Evolutionary conservation across 2,888 invertebrate genomes (phyloP), one percentile per base, ranked within the genome.

Genomic region (Notocelia uddmanniana): DNA sequence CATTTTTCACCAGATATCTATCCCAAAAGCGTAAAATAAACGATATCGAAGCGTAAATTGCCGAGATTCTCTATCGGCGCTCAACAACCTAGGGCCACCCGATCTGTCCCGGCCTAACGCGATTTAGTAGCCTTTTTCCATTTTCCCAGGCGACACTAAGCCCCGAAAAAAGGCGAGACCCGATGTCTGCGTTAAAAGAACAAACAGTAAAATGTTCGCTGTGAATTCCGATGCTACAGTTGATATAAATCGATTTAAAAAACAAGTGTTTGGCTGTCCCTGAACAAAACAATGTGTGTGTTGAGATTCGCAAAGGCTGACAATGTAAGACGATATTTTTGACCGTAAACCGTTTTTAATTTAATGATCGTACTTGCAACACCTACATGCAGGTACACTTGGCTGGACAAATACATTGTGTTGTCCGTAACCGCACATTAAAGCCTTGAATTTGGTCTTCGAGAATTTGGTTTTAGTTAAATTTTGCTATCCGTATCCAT

Each of bases 61-160:
- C 34, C 63, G 31, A 52, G 63, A 52, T 52, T 52, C 52, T 31
- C 50, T 63, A 63, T 63, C 63, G 34, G 34, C 52, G 21, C 63
- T 26, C 63, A 63, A 63, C 21, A 63, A 63, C 63, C 63, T 63
- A 63, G 63, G 63, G 34, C 52, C 63, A 11, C 31, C 57, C 19
- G 48, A 63, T 63, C 62, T 9, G 50, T 63, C 63, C 52, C 50
- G 15, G 63, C 63, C 63, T 63, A 52, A 50, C 50, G 63, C 63
- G 34, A 63, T 63, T 63, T 52, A 63, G 15, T 52, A 52, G 63
- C 52, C 34, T 52, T 63, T 63, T 63, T 52, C 63, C 52, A 63
- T 63, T 63, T 63, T 63, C 52, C 63, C 50, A 62, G 63, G 50
- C 63, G 21, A 34, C 21, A 52, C 34, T 52, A 50, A 63, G 52